Evolutionary conservation across 2,113 vertebrate species (phyloP), one percentile per base, ranked within the genome.

Genomic region (Rhombomys opimus): DNA sequence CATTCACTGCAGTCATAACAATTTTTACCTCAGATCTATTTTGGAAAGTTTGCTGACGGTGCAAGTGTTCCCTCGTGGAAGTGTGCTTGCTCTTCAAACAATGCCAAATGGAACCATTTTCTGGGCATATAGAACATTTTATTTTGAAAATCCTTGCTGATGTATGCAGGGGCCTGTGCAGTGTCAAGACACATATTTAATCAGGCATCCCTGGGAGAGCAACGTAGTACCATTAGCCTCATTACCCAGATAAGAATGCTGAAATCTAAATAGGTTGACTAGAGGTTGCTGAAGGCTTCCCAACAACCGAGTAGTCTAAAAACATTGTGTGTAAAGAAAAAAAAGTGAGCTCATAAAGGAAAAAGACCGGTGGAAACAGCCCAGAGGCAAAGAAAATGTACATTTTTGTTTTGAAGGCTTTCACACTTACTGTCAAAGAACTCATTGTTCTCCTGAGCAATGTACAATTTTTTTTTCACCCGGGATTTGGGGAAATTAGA

Each of bases 181-280:
- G 90, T 96, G 92, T 97, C 93, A 96, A 95, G 93, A 96, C 94
- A 95, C 61, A 87, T 87, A 96, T 96, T 97, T 93, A 96, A 96
- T 96, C 94, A 97, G 73, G 96, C 76, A 95, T 97, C 57, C 89
- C 92, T 87, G 72, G 20, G 84, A 97, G 82, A 96, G 86, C 41
- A 96, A 81, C 50, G 89, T 75, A 89, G 90, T 78, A 72, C 92
- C 73, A 97, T 96, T 89, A 95, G 72, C 57, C 75, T 97, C 81
- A 70, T 96, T 93, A 94, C 95, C 95, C 95, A 97, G 95, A 96
- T 96, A 97, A 97, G 93, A 97, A 95, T 63, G 87, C 85, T 97
- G 95, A 96, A 81, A 95, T 96, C 95, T 91, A 96, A 97, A 87
- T 80, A 96, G 85, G 81, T 97, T 96, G 96, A 97, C 81, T 59